Conservation (phyloP, 2,797 vertebrate genomes). For the Gadopsis marmoratus region DNA sequence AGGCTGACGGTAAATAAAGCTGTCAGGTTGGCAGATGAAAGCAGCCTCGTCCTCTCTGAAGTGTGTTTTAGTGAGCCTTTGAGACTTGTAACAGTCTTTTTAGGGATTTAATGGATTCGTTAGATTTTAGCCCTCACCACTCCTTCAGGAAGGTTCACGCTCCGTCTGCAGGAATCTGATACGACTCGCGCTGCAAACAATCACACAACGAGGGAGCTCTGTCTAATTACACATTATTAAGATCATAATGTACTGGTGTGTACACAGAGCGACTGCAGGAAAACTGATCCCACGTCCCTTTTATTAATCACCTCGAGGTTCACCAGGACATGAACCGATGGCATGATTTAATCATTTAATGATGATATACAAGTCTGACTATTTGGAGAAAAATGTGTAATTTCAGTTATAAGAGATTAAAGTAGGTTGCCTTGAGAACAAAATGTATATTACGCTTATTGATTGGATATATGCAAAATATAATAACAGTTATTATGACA, state of each 20-base stretch:
- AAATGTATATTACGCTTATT: background rate
- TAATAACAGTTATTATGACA: no score
- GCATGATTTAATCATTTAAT: no score
- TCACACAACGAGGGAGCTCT: conserved; percentile 15
- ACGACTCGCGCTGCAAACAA: conserved; percentile 39
- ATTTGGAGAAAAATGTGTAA: no score
- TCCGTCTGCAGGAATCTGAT: conserved; percentile 30
- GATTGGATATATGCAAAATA: background rate
- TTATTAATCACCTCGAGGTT: background rate
- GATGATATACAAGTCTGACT: no score
- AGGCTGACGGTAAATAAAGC: conserved; percentile 60
- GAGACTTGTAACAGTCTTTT: conserved; percentile 53
- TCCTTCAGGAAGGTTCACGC: conserved; percentile 56
- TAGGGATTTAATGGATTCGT: conserved; percentile 65
- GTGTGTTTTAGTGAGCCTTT: conserved; percentile 58
- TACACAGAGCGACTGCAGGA: background rate
- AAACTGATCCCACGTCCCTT: background rate
- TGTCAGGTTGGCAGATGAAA: conserved; percentile 70
- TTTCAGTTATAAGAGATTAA: no score
- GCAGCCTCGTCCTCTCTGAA: conserved; percentile 54
- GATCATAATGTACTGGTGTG: conserved; percentile 9
- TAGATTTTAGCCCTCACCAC: conserved; percentile 46
- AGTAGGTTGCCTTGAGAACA: background rate
- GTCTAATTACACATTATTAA: background rate
- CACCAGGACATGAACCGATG: background rate